Conservation (phyloP, 1,140 invertebrate species). For the Tetramorium simillimum region DNA sequence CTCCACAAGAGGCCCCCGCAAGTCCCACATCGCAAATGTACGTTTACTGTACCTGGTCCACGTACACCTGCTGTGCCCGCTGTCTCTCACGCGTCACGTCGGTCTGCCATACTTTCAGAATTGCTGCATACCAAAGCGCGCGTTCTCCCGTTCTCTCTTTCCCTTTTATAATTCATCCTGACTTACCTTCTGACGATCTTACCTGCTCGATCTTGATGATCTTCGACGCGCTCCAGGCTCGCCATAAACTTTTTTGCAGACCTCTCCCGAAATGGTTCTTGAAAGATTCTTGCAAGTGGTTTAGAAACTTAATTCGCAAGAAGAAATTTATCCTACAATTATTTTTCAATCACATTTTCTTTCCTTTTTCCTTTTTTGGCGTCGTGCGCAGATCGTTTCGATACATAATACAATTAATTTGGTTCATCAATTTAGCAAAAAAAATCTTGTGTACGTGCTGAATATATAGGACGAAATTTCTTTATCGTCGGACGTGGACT, state of each 20-base stretch:
- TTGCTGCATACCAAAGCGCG: slow-evolving; percentile 23
- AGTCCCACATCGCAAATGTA: slow-evolving; percentile 81
- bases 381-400: not conserved
- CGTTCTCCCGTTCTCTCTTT: not conserved
- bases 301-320: not conserved
- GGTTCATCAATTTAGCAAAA: not conserved
- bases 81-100: slow-evolving; percentile 35
- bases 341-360: not conserved
- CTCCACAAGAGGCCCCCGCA: slow-evolving; percentile 80
- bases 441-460: not conserved
- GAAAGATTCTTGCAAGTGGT: not conserved
- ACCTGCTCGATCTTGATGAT: slow-evolving; percentile 6
- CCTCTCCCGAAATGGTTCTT: not conserved
- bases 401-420: not conserved
- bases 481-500: not conserved
- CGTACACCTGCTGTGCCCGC: slow-evolving; percentile 68
- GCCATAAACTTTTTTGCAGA: not conserved
- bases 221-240: not conserved
- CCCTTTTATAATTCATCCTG: not conserved
- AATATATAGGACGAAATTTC: not conserved
- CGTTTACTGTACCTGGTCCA: slow-evolving; percentile 75
- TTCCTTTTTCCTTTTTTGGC: not conserved
- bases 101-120: slow-evolving; percentile 59
- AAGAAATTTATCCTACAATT: not conserved
- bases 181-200: not conserved